Base-by-base conservation (phyloP, 1,140 invertebrate genomes). In the Aphaenogaster ashmeadi region DNA sequence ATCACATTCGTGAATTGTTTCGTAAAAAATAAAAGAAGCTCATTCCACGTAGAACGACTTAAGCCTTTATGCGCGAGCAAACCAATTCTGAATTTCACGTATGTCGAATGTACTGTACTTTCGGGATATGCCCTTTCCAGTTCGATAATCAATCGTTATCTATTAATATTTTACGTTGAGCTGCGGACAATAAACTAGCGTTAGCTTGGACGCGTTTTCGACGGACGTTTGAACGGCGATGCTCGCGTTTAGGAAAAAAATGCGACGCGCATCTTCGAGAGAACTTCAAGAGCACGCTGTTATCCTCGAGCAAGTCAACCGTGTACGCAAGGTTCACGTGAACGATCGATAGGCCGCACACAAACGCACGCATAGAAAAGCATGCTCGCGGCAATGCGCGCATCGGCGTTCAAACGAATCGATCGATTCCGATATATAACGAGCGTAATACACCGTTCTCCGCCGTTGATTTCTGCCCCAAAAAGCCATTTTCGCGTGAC, bases 401-500 rank as follows among this genome's bases (percentile, higher is more conserved):
- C 92, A 92, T 90, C 91, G 89, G 72, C 92, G 90, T 92, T 92
- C 89, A 92, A 93, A 93, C 88, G 77, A 91, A 88, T 89, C 81
- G 88, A 90, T 92, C 90, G 87, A 91, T 91, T 89, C 77, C 41
- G 8, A 27, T 27, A 27, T 69, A 58, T 60, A 85, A 83, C 84
- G 41, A 90, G 58, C 38, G 47, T 27, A 27, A 27, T 27, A 27
- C 88, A 81, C 83, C 67, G 41, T 87, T 58, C 88, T 77, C 77
- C 62, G 41, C 50, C 69, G 69, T 84, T 75, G 69, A 75, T 84
- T 60, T 75, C 54, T 75, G 54, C n/a, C n/a, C 80, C 80, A 75
- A 74, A 84, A 75, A 84, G 21, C 41, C 33, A 72, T 44, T 83
- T 74, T 83, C 38, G 38, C 80, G 50, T 74, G 67, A 33, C 66